Base-by-base conservation (phyloP, 2,113 vertebrate genomes). In the Pongo pygmaeus region DNA sequence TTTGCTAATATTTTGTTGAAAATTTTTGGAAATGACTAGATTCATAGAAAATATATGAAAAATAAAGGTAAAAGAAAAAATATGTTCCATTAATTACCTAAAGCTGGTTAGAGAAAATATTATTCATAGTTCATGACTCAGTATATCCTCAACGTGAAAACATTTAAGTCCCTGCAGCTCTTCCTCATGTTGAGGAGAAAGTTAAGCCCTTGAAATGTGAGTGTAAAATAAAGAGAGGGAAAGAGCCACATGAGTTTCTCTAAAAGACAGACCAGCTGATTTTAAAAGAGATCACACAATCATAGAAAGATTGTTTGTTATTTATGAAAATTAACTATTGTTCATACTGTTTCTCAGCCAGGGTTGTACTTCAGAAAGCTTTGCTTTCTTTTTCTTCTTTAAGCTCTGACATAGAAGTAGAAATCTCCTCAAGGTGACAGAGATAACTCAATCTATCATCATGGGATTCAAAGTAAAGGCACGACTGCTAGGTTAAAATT, bases 251-350 rank as follows among this genome's bases (percentile, higher is more conserved):
- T 38, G 12, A 5, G 8, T 13, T 83, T 25, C n/a, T 40, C 23
- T 80, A 86, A 88, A 89, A 81, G 8, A 88, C 13, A 83, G 8
- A n/a, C 35, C 17, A 78, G 59, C 74, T 86, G 5, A 40, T 48
- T 52, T 64, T 30, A 23, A 52, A 89, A 96, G 11, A 72, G 40
- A 55, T 77, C 3, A 30, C n/a, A 35, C 18, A 90, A 80, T 87
- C 40, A 4, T 61, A 27, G 25, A 46, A 94, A 80, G n/a, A 96
- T 9, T 90, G 30, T 13, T 91, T 83, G 30, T 59, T 69, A 81
- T 48, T 70, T 87, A 55, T 61, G 30, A 84, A 96, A 92, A 79
- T 92, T 70, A 83, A 78, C 23, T 94, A 6, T 86, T 90, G 8
- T 79, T 91, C 35, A 78, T 91, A 67, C 4, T 46, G 22, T 78